phyloP scores from a whole-genome alignment of 2,797 vertebrate genomes.

The Hirundo rustica region DNA sequence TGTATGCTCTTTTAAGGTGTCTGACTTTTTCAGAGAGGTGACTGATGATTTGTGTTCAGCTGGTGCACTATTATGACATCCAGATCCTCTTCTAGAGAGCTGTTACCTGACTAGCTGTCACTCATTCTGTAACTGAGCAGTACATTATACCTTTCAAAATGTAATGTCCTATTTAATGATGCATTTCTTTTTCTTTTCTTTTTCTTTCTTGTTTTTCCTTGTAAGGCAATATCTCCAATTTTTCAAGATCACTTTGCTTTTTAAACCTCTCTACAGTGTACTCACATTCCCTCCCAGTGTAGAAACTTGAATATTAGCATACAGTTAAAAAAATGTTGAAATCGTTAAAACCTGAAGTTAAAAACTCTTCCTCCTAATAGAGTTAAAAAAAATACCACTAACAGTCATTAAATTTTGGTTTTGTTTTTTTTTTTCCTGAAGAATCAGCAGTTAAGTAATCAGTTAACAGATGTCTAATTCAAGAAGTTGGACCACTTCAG shows the following conservation, averaged over 20 bases:
- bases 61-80: background rate
- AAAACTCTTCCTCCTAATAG: background rate
- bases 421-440: background rate
- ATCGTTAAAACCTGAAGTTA: background rate
- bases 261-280: background rate
- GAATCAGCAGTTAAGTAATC: background rate
- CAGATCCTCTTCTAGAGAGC: background rate
- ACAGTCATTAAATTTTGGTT: background rate
- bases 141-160: background rate
- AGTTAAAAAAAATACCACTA: background rate
- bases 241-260: background rate
- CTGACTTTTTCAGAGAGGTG: background rate
- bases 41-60: background rate
- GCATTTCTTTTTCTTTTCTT: background rate
- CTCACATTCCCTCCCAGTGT: background rate
- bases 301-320: background rate
- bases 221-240: background rate
- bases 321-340: background rate
- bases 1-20: background rate
- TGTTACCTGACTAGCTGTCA: background rate
- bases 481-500: background rate
- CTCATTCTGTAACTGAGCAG: background rate
- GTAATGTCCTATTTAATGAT: background rate
- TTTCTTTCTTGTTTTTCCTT: background rate
- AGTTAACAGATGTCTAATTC: background rate